Percentiles rank a stretch among this genome's conserved stretches.
Evolutionary conservation across 2,797 vertebrate species (phyloP).

Genomic region (Anguilla pacifica): DNA sequence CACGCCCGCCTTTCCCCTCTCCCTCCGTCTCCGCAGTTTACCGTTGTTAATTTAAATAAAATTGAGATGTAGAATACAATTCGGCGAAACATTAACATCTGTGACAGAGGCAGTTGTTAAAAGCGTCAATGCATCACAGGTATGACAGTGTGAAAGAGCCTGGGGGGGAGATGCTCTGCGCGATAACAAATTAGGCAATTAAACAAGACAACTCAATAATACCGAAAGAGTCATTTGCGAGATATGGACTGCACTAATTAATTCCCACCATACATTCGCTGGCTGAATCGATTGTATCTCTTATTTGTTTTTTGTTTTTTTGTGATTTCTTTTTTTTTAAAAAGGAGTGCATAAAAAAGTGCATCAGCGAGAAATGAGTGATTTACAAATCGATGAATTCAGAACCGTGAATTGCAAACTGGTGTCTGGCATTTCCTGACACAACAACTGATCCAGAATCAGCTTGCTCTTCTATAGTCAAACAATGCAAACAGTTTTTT

Average conservation of each 20-base stretch:
- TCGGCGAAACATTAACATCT: background rate
- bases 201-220: slow-evolving; percentile 24
- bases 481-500: background rate
- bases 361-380: background rate
- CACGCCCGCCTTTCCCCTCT: background rate
- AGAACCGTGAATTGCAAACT: background rate
- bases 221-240: slow-evolving; percentile 11
- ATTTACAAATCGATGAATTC: background rate
- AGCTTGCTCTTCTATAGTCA: background rate
- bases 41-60: slow-evolving; percentile 10
- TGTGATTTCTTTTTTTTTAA: background rate
- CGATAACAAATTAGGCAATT: slow-evolving; percentile 23
- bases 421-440: background rate
- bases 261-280: slow-evolving; percentile 10
- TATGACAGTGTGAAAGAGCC: background rate
- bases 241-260: slow-evolving; percentile 16
- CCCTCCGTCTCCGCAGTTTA: background rate
- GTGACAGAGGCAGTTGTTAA: slow-evolving; percentile 16
- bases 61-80: slow-evolving; percentile 20
- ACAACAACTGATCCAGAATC: background rate
- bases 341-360: background rate
- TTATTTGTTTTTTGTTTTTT: background rate
- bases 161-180: background rate
- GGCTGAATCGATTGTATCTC: slow-evolving; percentile 5
- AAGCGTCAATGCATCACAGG: slow-evolving; percentile 22